These are phyloP conservation scores for Platycercus adscitus DNA, from an alignment of 2,113 vertebrate species.

Conservation along the genomic window DNA sequence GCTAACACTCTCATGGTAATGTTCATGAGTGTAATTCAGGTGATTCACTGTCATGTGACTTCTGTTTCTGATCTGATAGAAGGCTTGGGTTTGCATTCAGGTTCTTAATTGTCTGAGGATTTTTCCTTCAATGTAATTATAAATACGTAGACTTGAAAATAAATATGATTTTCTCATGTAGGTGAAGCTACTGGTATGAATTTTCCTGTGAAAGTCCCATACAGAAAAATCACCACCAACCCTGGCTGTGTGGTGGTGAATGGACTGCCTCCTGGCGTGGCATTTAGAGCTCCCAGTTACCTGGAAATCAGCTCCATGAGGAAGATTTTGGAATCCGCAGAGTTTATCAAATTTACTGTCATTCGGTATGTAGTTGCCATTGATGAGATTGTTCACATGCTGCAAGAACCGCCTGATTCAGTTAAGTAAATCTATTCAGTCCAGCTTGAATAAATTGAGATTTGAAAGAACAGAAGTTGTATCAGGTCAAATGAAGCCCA, in stretches of 20 bases:
- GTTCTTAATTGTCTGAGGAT: not conserved
- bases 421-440: not conserved
- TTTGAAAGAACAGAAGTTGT: not conserved
- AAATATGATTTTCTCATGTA: not conserved
- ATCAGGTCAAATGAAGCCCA: not conserved
- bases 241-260: conserved; percentile 83
- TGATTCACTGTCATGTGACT: not conserved
- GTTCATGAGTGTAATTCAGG: not conserved
- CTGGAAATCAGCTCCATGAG: conserved; percentile 82
- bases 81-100: not conserved
- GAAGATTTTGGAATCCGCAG: conserved; percentile 79
- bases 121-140: not conserved
- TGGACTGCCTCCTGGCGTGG: conserved; percentile 80
- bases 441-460: not conserved
- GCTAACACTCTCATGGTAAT: not conserved
- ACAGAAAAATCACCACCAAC: conserved; percentile 81
- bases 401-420: not conserved
- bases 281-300: conserved; percentile 83
- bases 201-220: conserved; percentile 82
- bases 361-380: conserved; percentile 66
- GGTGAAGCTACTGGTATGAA: conserved; percentile 83
- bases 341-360: conserved; percentile 82
- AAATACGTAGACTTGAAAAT: not conserved
- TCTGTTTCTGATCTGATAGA: not conserved
- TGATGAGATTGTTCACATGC: too few species aligned